phyloP scores from a whole-genome alignment of 2,888 invertebrate genomes.

The Microplitis deprimator region DNA sequence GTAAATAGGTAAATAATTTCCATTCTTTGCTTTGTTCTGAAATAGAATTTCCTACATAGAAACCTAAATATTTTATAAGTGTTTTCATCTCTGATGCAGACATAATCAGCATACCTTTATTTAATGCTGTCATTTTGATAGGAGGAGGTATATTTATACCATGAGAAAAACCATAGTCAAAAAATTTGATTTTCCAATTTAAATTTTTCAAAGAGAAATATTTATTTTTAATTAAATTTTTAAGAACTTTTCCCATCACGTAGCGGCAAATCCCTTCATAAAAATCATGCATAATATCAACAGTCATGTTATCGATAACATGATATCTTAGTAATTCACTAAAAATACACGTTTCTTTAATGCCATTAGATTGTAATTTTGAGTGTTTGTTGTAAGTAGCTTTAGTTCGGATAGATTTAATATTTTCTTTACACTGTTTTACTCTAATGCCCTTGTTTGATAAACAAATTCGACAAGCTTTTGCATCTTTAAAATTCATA shows the following conservation, averaged over 20 bases:
- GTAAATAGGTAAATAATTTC: slow-evolving; percentile 40
- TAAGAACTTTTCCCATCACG: not conserved
- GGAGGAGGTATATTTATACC: slow-evolving; percentile 36
- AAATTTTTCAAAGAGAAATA: not conserved
- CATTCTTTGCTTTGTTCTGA: slow-evolving; percentile 42
- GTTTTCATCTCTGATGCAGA: slow-evolving; percentile 48
- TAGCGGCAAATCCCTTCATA: not conserved
- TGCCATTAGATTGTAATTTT: not conserved
- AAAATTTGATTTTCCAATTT: slow-evolving; percentile 37
- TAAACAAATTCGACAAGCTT: not conserved
- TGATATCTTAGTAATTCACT: not conserved
- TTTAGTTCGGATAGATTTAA: not conserved
- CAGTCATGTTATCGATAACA: not conserved
- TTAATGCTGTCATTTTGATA: slow-evolving; percentile 36
- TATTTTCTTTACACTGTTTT: not conserved
- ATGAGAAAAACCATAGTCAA: slow-evolving; percentile 36
- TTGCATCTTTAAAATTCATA: not conserved
- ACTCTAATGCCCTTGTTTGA: not conserved
- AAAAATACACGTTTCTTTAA: not conserved
- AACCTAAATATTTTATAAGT: slow-evolving; percentile 46
- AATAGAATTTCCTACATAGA: slow-evolving; percentile 47
- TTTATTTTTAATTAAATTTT: not conserved
- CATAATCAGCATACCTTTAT: slow-evolving; percentile 16
- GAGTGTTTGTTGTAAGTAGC: not conserved
- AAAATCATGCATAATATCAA: not conserved